Base-by-base conservation (phyloP, 2,888 invertebrate species). In the Tigriopus californicus region DNA sequence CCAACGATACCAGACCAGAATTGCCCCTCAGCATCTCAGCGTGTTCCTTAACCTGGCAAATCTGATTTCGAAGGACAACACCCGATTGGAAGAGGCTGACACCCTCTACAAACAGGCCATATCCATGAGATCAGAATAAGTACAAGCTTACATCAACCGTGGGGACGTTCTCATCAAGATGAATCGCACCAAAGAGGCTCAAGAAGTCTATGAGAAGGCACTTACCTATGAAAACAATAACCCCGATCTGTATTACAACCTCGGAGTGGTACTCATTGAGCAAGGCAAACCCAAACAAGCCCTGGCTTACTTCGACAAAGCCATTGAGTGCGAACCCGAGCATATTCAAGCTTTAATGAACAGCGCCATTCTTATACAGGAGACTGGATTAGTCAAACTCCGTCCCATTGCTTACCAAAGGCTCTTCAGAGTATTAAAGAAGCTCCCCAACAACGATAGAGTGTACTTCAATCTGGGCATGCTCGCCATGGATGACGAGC, bases 391-490 rank as follows among this genome's bases (percentile, higher is more conserved):
- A 53, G 65, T 68, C 5, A 65, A 67, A 40, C 66, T 70, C 18
- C 68, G 67, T 3, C 64, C 65, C 13, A 61, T 66, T 20, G 88
- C 89, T 1, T 75, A 83, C 60, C 82, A 86, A 67, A 76, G 94
- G 57, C 78, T 94, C 3, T 74, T 86, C 44, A 85, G 85, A 67
- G 49, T 59, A 5, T n/a, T 59, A 10, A n/a, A 52, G 15, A 18
- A 24, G 15, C 25, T 67, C 10, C 66, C 67, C 12, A 64, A 60
- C 61, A 92, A 94, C 70, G 90, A 92, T 69, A 79, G 90, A 62
- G 85, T 92, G 5, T 88, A 87, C 72, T 95, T 95, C 72, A 92
- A 94, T 75, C 76, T 92, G 60, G 94, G 91, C 64, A 94, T 95
- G 94, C 74, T 95, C 49, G 85, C 91, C 47, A 94, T 92, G 91